Conservation (phyloP, 2,797 vertebrate species). For the Sebastes umbrosus region DNA sequence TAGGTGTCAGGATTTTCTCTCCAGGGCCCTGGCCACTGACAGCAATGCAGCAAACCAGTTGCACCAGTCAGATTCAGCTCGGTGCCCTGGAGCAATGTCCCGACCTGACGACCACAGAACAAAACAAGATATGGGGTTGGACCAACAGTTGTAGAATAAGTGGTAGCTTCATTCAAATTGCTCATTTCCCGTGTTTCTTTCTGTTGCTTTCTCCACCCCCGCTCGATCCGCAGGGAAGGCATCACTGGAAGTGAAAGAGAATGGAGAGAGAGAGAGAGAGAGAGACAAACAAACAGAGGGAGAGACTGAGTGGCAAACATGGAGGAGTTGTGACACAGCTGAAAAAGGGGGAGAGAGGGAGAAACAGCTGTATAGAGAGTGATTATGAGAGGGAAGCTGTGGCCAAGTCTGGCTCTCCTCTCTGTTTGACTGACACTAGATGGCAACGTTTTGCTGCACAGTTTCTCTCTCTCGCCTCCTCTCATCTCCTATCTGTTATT, state of each 20-base stretch:
- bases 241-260: constrained; percentile 44
- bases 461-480: constrained; percentile 12
- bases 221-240: constrained; percentile 54
- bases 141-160: constrained; percentile 66
- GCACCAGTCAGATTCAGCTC: constrained; percentile 51
- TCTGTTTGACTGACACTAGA: constrained; percentile 77
- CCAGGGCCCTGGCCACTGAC: constrained; percentile 28
- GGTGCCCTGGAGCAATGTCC: constrained; percentile 50
- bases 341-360: constrained; percentile 13
- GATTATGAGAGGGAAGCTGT: constrained; percentile 36
- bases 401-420: constrained; percentile 34
- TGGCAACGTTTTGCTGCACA: constrained; percentile 80
- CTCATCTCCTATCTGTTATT: constrained; percentile 60
- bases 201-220: constrained; percentile 61
- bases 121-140: constrained; percentile 71
- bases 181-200: constrained; percentile 63
- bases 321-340: constrained; percentile 62
- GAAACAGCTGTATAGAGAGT: constrained; percentile 45
- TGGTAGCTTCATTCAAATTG: constrained; percentile 70
- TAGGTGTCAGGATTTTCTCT: constrained; percentile 41
- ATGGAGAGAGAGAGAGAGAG: background rate
- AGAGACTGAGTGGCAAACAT: constrained; percentile 53
- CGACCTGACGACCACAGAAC: constrained; percentile 62
- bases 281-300: constrained; percentile 35
- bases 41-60: constrained; percentile 54